A percentile compares a stretch with the other conserved stretches of the same genome.
Conservation (phyloP, 2,797 vertebrate species). For the Anableps anableps region DNA sequence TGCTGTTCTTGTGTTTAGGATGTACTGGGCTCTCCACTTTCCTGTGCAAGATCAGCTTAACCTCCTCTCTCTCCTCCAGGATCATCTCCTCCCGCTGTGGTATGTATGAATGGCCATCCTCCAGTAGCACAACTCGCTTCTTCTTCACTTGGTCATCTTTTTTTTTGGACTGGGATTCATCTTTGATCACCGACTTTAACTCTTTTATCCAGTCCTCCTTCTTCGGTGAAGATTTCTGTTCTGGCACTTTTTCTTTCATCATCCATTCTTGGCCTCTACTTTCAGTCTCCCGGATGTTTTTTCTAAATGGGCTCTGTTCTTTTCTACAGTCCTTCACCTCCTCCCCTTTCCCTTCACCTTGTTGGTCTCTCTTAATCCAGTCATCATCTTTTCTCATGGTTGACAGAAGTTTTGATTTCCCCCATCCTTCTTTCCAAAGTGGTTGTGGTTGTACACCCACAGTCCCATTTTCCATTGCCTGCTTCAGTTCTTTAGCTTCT, state of each 20-base stretch:
- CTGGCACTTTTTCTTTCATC: slow-evolving; percentile 22
- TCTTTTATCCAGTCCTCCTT: slow-evolving; percentile 71
- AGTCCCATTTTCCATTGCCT: slow-evolving; percentile 59
- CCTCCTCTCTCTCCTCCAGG: slow-evolving; percentile 45
- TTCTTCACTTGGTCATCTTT: slow-evolving; percentile 58
- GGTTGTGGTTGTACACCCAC: slow-evolving; percentile 34
- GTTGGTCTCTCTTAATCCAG: slow-evolving; percentile 60
- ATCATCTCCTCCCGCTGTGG: slow-evolving; percentile 48
- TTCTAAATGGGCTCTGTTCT: slow-evolving; percentile 53
- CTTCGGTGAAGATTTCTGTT: slow-evolving; percentile 3
- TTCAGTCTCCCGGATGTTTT: slow-evolving; percentile 28
- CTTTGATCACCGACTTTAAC: slow-evolving; percentile 72
- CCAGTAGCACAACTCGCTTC: slow-evolving; percentile 66
- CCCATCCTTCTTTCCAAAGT: slow-evolving; percentile 31
- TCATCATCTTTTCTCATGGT: slow-evolving; percentile 56
- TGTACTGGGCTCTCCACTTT: slow-evolving; percentile 36
- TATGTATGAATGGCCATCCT: slow-evolving; percentile 60
- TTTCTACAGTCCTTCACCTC: slow-evolving; percentile 59
- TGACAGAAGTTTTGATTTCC: slow-evolving; percentile 23
- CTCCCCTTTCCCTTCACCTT: slow-evolving; percentile 10
- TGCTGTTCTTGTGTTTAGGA: slow-evolving; percentile 13
- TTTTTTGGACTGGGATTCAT: slow-evolving; percentile 51
- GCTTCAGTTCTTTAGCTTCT: slow-evolving; percentile 53
- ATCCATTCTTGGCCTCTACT: slow-evolving; percentile 25
- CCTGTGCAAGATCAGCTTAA: slow-evolving; percentile 34